Evolutionary conservation across 2,888 invertebrate species (phyloP), one percentile per base, ranked within the genome.

Genomic region (Germaria angustata): DNA sequence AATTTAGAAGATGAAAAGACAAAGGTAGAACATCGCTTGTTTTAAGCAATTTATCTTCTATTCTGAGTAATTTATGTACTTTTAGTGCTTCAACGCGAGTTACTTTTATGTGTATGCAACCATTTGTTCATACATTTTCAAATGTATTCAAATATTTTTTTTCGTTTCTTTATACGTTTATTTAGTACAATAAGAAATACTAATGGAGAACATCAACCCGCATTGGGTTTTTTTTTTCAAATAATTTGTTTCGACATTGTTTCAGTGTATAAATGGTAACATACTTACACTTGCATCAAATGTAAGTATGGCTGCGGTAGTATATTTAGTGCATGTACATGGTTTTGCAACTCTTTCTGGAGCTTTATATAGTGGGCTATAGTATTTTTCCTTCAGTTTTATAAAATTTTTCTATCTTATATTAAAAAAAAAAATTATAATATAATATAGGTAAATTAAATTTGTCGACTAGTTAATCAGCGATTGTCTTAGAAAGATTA

Each of bases 51-150:
- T 82, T 79, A 79, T 82, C 81, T 82, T 79, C 44, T 55, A 79
- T 82, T 79, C 79, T 82, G 79, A 82, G 82, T 82, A 75, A 82
- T 82, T 82, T 82, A 82, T 82, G 82, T 82, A 79, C 69, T 79
- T 79, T 82, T 71, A 71, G 79, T 71, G 61, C 44, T 82, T 75
- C 69, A 79, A 66, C 79, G 75, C 82, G 82, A 79, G 59, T 75
- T 66, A 75, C 79, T 79, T 79, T n/a, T 63, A 49, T 57, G 34
- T 68, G 32, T 75, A 53, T 32, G 44, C 72, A 32, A 34, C 24
- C 34, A 41, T 34, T 69, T 41, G 9, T 41, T n/a, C 22, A 49
- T 41, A 0, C 49, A 44, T 41, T 36, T 49, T 5, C 1, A 20
- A 34, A 71, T 57, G 22, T 41, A 41, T 61, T 46, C 34, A 53